phyloP scores from a whole-genome alignment of 2,113 vertebrate genomes.

The Notechis scutatus region DNA sequence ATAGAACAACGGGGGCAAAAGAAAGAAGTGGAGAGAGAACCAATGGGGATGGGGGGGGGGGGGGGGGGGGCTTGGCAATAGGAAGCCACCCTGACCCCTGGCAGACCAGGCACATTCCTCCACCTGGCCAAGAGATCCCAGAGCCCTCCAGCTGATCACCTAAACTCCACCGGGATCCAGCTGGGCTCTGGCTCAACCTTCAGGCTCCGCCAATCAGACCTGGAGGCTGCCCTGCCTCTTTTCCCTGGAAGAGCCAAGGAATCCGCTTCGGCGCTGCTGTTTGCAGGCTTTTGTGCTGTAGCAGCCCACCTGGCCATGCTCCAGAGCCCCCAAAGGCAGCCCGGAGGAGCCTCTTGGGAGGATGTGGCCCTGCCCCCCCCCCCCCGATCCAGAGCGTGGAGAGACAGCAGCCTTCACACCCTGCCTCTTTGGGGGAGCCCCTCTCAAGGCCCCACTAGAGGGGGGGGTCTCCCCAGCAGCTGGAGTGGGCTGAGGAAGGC shows the following conservation, averaged over 20 bases:
- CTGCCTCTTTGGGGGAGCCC: neutral
- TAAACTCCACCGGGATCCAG: neutral
- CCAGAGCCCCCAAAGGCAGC: neutral
- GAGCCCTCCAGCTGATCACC: neutral
- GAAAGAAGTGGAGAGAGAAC: neutral
- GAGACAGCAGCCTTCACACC: neutral
- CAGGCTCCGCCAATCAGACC: neutral
- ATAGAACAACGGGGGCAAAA: neutral
- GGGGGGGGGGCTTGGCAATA: too few relatives aligned
- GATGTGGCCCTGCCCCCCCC: too few relatives aligned
- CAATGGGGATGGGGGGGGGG: neutral
- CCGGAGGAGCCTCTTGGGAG: neutral
- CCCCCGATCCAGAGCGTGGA: neutral
- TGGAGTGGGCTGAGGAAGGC: neutral
- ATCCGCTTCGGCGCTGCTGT: neutral
- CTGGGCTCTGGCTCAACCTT: neutral
- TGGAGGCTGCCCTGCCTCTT: neutral
- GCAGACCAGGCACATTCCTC: neutral
- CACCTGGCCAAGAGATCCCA: neutral
- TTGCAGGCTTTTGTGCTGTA: neutral
- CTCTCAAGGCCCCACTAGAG: accelerated
- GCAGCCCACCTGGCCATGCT: neutral
- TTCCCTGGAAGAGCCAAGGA: neutral
- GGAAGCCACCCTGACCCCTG: too few relatives aligned
- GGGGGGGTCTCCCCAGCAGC: neutral